These are phyloP conservation scores for Eupsilia transversa DNA, from an alignment of 2,888 invertebrate genomes.

Conservation along the genomic window DNA sequence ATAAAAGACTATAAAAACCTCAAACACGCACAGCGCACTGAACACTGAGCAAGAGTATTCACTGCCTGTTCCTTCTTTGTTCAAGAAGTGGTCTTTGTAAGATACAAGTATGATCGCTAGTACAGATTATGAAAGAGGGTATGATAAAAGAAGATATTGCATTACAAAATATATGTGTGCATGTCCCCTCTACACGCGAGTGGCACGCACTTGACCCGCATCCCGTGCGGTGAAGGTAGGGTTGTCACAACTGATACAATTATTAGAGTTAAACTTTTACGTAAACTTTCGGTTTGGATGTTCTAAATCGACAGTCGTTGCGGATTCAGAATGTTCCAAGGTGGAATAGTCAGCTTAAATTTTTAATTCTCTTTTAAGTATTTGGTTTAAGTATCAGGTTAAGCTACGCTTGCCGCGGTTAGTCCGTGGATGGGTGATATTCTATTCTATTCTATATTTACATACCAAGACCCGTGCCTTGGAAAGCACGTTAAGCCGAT, in stretches of 20 bases:
- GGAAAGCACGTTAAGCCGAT: too few relatives aligned
- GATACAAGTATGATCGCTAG: constrained; percentile 22
- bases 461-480: too few relatives aligned
- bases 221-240: constrained; percentile 61
- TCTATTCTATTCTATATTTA: too few relatives aligned
- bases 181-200: constrained; percentile 64
- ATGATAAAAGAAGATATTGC: constrained; percentile 54
- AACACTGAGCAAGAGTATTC: not conserved
- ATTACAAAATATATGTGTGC: constrained; percentile 59
- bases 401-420: too few relatives aligned
- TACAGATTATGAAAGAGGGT: constrained; percentile 38
- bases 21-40: not conserved
- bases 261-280: too few relatives aligned
- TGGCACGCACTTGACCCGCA: constrained; percentile 71
- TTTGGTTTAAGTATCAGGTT: too few relatives aligned
- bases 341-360: too few relatives aligned
- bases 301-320: too few relatives aligned
- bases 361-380: too few relatives aligned
- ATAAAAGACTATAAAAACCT: not conserved
- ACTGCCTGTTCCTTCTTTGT: not conserved
- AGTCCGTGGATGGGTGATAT: too few relatives aligned
- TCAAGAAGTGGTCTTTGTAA: constrained; percentile 14
- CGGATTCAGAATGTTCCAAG: too few relatives aligned
- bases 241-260: constrained; percentile 46
- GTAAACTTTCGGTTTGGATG: not conserved